Percentiles rank a stretch among this genome's conserved stretches.
Conservation (phyloP, 2,797 vertebrate genomes). For the Arnoldichthys spilopterus region DNA sequence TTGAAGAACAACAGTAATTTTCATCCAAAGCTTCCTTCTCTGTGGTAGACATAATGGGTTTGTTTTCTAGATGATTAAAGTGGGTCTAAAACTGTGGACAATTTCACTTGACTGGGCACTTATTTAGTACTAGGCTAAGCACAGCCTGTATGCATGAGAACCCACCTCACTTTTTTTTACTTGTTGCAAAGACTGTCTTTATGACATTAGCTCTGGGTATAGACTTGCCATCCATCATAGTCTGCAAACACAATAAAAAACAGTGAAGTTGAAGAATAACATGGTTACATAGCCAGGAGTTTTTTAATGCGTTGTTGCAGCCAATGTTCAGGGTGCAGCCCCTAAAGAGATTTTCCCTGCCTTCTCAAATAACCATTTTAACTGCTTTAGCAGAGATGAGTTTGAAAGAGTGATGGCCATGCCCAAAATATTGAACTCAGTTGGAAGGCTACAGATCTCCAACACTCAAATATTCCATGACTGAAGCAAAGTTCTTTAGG, state of each 20-base stretch:
- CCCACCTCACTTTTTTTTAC: too few species aligned
- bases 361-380: not conserved
- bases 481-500: not conserved
- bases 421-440: not conserved
- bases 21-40: too few species aligned
- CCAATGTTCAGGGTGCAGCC: not conserved
- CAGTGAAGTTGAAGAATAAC: not conserved
- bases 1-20: not conserved
- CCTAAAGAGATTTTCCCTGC: not conserved
- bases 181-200: not conserved
- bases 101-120: not conserved
- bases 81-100: not conserved
- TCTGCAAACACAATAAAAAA: not conserved
- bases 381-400: not conserved
- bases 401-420: not conserved
- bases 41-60: not conserved
- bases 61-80: not conserved
- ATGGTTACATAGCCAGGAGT: not conserved
- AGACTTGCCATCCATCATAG: slow-evolving; percentile 1
- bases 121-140: not conserved
- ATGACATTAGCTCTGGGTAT: not conserved
- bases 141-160: not conserved
- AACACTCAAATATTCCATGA: not conserved
- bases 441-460: not conserved
- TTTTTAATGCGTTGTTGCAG: not conserved